Conservation (phyloP, 2,797 vertebrate genomes). For the Sebastes cheni region DNA sequence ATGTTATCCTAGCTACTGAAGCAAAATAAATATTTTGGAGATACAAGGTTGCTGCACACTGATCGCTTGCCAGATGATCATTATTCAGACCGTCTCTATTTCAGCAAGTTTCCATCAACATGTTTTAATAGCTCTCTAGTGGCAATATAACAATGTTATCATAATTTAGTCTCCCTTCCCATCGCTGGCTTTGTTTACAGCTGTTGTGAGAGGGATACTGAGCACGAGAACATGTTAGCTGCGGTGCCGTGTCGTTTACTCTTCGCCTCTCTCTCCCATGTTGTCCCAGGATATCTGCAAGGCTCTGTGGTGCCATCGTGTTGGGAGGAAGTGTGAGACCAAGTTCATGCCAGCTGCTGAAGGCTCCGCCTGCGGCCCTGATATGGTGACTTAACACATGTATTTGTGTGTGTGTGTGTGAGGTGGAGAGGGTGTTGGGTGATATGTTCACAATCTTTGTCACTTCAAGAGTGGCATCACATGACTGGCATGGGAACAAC, state of each 20-base stretch:
- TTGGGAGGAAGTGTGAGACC: slow-evolving; percentile 93
- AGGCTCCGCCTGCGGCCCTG: slow-evolving; percentile 88
- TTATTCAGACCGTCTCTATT: slow-evolving; percentile 42
- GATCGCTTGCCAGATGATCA: slow-evolving; percentile 33
- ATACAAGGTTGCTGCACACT: slow-evolving; percentile 31
- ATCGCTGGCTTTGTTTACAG: slow-evolving; percentile 40
- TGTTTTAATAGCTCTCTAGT: slow-evolving; percentile 34
- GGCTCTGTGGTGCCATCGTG: slow-evolving; percentile 92
- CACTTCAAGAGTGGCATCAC: slow-evolving; percentile 37
- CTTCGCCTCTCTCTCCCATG: slow-evolving; percentile 10
- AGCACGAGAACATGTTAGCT: background rate
- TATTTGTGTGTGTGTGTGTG: background rate
- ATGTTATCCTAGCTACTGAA: slow-evolving; percentile 52
- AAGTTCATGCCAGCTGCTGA: slow-evolving; percentile 97
- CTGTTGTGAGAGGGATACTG: slow-evolving; percentile 30
- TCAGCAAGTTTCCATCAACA: slow-evolving; percentile 48
- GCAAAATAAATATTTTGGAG: slow-evolving; percentile 60
- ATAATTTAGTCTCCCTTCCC: slow-evolving; percentile 38
- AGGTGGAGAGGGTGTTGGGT: background rate
- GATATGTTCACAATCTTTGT: slow-evolving; percentile 10
- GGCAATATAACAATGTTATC: slow-evolving; percentile 41
- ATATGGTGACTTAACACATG: slow-evolving; percentile 85
- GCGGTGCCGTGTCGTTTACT: background rate
- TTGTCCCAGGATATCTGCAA: slow-evolving; percentile 91
- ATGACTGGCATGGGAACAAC: slow-evolving; percentile 28